Evolutionary conservation across 2,888 invertebrate genomes (phyloP).

Genomic region (Melikaiella ostensackeni): DNA sequence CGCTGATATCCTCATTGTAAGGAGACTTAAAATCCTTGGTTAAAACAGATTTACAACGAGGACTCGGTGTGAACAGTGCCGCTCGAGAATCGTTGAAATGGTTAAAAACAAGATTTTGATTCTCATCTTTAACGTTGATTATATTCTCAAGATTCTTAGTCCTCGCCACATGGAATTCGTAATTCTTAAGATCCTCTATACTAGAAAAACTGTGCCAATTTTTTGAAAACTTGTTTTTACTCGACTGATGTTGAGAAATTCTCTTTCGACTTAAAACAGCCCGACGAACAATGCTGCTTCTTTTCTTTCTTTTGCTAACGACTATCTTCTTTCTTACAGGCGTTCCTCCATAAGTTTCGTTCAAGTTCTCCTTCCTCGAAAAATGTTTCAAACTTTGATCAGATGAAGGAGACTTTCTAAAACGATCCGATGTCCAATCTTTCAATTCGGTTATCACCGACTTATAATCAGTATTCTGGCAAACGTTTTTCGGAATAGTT

Average conservation of each 20-base stretch:
- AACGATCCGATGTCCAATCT: constrained; percentile 35
- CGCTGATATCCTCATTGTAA: neutral
- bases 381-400: constrained; percentile 40
- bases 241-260: neutral
- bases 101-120: neutral
- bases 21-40: neutral
- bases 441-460: constrained; percentile 48
- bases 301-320: constrained; percentile 58
- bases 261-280: constrained; percentile 54
- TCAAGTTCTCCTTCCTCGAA: constrained; percentile 46
- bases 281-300: constrained; percentile 63
- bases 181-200: neutral
- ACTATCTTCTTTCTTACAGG: constrained; percentile 59
- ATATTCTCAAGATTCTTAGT: neutral
- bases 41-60: neutral
- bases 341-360: constrained; percentile 33
- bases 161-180: neutral
- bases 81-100: neutral
- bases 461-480: constrained; percentile 34
- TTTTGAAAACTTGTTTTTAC: neutral
- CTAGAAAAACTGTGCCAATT: neutral
- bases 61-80: neutral
- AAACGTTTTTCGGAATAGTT: constrained; percentile 31
- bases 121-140: neutral
- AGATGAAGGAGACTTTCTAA: constrained; percentile 4